phyloP scores from a whole-genome alignment of 2,113 vertebrate species.

The Coryphaenoides rupestris region DNA sequence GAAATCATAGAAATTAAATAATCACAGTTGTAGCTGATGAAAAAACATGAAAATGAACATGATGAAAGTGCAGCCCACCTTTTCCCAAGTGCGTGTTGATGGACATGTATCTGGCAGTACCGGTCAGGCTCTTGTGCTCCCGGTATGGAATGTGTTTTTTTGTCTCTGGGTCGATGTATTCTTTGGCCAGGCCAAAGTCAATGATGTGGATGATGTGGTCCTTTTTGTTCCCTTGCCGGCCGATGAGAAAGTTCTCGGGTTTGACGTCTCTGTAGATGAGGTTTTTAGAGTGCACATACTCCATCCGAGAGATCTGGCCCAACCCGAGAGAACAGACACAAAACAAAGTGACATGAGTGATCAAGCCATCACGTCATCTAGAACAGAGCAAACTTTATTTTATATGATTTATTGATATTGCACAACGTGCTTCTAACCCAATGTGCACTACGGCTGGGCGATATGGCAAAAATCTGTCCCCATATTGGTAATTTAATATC shows the following conservation, averaged over 20 bases:
- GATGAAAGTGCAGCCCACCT: constrained; percentile 72
- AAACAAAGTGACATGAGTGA: not conserved
- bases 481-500: no score
- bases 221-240: constrained; percentile 96
- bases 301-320: constrained; percentile 93
- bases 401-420: no score
- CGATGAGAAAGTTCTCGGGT: constrained; percentile 98
- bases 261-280: constrained; percentile 99
- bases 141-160: constrained; percentile 99
- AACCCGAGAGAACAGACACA: not conserved
- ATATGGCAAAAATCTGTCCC: no score
- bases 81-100: constrained; percentile 98
- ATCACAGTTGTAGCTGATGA: not conserved
- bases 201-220: constrained; percentile 98
- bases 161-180: constrained; percentile 98
- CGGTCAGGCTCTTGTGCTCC: constrained; percentile 98
- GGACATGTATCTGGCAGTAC: constrained; percentile 98
- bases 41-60: not conserved
- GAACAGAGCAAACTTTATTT: not conserved
- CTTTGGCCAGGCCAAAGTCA: constrained; percentile 98
- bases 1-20: not conserved
- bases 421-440: no score
- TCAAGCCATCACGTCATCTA: no score
- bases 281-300: constrained; percentile 98
- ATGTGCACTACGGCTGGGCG: no score